phyloP scores from a whole-genome alignment of 2,888 invertebrate species.

The Argyresthia goedartella region DNA sequence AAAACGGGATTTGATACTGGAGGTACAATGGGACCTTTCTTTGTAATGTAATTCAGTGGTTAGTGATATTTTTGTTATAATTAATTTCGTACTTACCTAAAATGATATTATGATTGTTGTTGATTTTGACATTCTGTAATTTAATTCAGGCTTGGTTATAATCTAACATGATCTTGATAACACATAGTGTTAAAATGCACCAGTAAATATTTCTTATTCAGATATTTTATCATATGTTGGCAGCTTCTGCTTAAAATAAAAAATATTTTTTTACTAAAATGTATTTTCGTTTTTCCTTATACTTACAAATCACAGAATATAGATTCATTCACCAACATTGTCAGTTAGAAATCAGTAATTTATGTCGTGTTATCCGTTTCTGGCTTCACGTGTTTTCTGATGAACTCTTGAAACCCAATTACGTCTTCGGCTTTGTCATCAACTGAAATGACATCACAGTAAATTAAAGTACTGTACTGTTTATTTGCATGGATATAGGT shows the following conservation, averaged over 20 bases:
- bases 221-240: not conserved
- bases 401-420: conserved; percentile 50
- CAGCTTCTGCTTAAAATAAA: not conserved
- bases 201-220: not conserved
- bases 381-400: conserved; percentile 53
- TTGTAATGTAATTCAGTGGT: no score
- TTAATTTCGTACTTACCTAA: no score
- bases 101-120: not conserved
- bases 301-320: conserved; percentile 1
- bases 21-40: no score
- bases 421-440: conserved; percentile 57
- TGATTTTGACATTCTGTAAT: not conserved
- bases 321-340: not conserved
- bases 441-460: conserved; percentile 19
- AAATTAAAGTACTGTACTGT: no score
- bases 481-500: no score
- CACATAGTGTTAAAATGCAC: no score
- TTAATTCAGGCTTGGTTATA: not conserved
- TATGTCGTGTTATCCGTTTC: conserved; percentile 21
- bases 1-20: no score
- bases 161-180: not conserved
- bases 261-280: not conserved
- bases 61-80: no score
- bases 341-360: not conserved
- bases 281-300: not conserved